These are phyloP conservation scores for Malurus leucopterus DNA, from an alignment of 2,797 vertebrate genomes.

Conservation along the genomic window DNA sequence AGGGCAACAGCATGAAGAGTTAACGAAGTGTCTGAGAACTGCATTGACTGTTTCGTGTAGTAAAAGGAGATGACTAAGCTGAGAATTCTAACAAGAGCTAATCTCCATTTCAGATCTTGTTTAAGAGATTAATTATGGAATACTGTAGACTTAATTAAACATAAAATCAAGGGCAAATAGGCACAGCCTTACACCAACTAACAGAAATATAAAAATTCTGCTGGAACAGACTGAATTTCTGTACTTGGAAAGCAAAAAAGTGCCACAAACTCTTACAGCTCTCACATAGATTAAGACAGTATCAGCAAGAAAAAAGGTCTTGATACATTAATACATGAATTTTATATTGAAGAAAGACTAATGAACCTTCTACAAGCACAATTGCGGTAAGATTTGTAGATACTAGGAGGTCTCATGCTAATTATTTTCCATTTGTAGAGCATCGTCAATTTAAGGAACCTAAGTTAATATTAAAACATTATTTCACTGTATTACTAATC, in stretches of 20 bases:
- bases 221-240: neutral
- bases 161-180: neutral
- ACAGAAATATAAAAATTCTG: neutral
- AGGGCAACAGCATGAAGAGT: neutral
- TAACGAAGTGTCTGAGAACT: neutral
- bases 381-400: neutral
- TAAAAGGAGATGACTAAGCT: constrained; percentile 6
- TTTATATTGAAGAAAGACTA: neutral
- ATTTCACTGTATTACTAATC: neutral
- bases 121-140: constrained; percentile 32
- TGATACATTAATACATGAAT: neutral
- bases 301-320: neutral
- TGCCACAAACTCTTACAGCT: neutral
- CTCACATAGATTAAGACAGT: neutral
- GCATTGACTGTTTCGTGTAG: neutral
- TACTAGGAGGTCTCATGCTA: neutral
- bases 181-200: neutral
- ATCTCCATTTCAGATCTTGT: constrained; percentile 33
- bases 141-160: constrained; percentile 33
- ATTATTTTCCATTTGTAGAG: neutral
- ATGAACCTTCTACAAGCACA: neutral
- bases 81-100: neutral
- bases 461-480: neutral
- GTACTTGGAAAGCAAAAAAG: neutral
- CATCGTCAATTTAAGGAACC: neutral